A percentile compares a stretch with the other conserved stretches of the same genome.
These are phyloP conservation scores for Marcusenius ussheri DNA, from an alignment of 2,113 vertebrate species.

Conservation along the genomic window DNA sequence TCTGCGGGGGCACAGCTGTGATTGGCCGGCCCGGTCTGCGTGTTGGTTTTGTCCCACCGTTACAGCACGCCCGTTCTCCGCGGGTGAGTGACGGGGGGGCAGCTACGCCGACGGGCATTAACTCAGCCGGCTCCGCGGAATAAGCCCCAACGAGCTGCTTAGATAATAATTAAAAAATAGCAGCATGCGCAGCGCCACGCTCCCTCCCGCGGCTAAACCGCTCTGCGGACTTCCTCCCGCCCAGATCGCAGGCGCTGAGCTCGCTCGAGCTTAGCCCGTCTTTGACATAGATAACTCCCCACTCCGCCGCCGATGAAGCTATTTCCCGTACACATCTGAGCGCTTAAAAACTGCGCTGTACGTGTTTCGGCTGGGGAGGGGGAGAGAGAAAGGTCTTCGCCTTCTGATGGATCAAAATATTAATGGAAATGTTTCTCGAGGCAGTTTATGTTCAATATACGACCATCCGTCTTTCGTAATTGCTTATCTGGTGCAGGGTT, in stretches of 20 bases:
- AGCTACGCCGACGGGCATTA: not conserved
- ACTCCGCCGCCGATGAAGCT: not conserved
- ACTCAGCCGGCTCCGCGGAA: not conserved
- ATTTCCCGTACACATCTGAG: not conserved
- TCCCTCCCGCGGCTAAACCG: not conserved
- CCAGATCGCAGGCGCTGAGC: not conserved
- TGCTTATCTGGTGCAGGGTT: not conserved
- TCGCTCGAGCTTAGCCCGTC: not conserved
- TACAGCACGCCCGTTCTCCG: not conserved
- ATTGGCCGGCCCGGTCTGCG: not conserved
- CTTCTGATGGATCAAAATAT: not conserved
- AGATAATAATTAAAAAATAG: not conserved
- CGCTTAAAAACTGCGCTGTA: not conserved
- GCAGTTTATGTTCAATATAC: not conserved
- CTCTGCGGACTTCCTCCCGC: not conserved
- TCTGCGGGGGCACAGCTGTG: not conserved
- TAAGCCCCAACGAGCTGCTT: not conserved
- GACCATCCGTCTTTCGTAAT: not conserved
- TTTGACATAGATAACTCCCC: not conserved
- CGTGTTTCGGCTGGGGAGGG: not conserved
- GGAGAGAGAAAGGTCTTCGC: not conserved
- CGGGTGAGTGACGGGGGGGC: not conserved
- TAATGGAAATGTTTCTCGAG: not conserved
- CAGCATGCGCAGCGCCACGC: not conserved
- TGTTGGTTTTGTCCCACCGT: not conserved